Conservation (phyloP, 2,113 vertebrate species). For the Protobothrops flavoviridis region DNA sequence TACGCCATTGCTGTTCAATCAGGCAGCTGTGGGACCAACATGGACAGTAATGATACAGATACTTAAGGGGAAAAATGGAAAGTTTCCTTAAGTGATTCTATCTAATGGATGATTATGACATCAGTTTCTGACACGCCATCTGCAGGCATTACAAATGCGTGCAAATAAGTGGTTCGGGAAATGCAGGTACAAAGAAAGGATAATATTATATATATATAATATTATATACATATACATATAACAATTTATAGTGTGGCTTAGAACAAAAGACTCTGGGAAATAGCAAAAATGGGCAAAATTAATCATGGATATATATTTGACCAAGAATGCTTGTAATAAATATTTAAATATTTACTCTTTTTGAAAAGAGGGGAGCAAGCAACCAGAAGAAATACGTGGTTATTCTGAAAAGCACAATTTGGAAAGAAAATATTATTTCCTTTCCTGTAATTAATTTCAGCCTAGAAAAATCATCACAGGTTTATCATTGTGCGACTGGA, state of each 20-base stretch:
- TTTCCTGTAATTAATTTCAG: conserved; percentile 12
- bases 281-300: conserved; percentile 22
- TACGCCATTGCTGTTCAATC: conserved; percentile 36
- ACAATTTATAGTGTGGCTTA: neutral
- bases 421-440: conserved; percentile 17
- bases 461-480: conserved; percentile 2
- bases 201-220: too few species aligned
- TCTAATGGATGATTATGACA: conserved; percentile 30
- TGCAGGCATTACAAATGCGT: neutral
- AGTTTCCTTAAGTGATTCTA: conserved; percentile 45
- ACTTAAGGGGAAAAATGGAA: conserved; percentile 39
- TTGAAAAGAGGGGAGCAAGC: neutral
- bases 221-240: too few species aligned
- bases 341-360: conserved; percentile 7
- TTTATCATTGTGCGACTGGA: neutral
- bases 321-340: conserved; percentile 1
- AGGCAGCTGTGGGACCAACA: conserved; percentile 7
- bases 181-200: neutral
- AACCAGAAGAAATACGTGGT: neutral
- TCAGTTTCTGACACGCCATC: neutral
- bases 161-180: conserved; percentile 22
- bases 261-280: neutral
- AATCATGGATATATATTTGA: conserved; percentile 10
- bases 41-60: conserved; percentile 16
- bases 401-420: neutral